Base-by-base conservation (phyloP, 1,140 invertebrate genomes). In the Hylaeus anthracinus region DNA sequence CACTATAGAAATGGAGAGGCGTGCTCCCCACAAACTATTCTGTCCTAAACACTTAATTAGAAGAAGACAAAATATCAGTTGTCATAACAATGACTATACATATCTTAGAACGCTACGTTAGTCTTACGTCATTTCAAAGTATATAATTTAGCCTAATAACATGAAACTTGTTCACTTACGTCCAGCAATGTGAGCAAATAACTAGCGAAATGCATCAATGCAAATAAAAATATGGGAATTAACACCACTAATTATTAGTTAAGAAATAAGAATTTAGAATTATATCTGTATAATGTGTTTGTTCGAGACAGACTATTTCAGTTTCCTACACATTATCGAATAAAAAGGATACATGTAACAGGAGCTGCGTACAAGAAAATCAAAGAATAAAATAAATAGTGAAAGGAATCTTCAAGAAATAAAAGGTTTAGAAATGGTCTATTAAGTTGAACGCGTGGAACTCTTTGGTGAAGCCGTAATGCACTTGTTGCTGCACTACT, bases 381-480 rank as follows among this genome's bases (percentile, higher is more conserved):
- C 66, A 99, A 92, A 12, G 98, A 98, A 93, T 97, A 99, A 91
- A 99, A 96, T 72, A 99, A 94, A 91, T 99, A 99, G 92, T 99
- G 99, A 86, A 97, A 98, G 77, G 98, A 98, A 94, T 99, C 99
- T 93, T 99, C 99, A 61, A 96, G 88, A 81, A 99, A 94, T 75
- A 99, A 92, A 8, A 94, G 92, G 12, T 95, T 94, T 51, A 99
- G 92, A 92, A 98, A 99, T 90, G 98, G 96, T 80, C 96, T 94
- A 71, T 95, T 97, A 51, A 99, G 94, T 70, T 96, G 95, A 79
- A 99, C 96, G 69, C 94, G 93, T 37, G 98, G 97, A 69, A 99
- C 93, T 79, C 98, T 95, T 92, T 99, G 98, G 93, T 99, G 98
- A 74, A 99, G 94, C 72, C 98, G 94, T 55, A 99, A 94, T 4